Percentiles rank a stretch among this genome's conserved stretches.
These are phyloP conservation scores for Caenorhabditis macrosperma DNA, from an alignment of 2,888 invertebrate genomes.

Conservation along the genomic window DNA sequence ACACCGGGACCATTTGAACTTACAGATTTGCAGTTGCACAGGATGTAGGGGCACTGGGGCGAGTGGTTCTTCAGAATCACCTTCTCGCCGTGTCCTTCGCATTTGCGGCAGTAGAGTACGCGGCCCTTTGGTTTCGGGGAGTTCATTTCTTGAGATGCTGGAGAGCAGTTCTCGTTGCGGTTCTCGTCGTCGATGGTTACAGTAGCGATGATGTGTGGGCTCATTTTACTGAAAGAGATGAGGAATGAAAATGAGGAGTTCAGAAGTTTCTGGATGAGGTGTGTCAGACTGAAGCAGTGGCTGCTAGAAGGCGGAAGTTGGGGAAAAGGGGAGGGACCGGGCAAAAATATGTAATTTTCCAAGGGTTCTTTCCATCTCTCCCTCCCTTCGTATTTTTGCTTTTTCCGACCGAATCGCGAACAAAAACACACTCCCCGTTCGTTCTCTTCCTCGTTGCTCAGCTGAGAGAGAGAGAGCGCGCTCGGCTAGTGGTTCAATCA, in stretches of 20 bases:
- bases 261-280: slow-evolving; percentile 3
- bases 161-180: slow-evolving; percentile 54
- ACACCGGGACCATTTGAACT: slow-evolving; percentile 31
- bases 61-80: slow-evolving; percentile 74
- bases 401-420: slow-evolving; percentile 5
- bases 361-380: slow-evolving; percentile 1
- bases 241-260: slow-evolving; percentile 15
- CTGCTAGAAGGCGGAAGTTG: slow-evolving; percentile 39
- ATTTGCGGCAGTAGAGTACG: slow-evolving; percentile 72
- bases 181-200: slow-evolving; percentile 52
- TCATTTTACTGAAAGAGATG: slow-evolving; percentile 51
- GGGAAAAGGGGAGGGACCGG: neutral
- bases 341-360: slow-evolving; percentile 41
- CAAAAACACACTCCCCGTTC: slow-evolving; percentile 26
- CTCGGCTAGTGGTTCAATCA: slow-evolving; percentile 51
- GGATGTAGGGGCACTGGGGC: slow-evolving; percentile 73
- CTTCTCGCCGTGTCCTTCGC: slow-evolving; percentile 74
- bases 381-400: slow-evolving; percentile 13
- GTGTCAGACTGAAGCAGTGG: neutral
- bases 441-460: slow-evolving; percentile 28
- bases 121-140: slow-evolving; percentile 61
- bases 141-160: slow-evolving; percentile 34
- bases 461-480: neutral
- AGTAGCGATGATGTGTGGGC: slow-evolving; percentile 51
- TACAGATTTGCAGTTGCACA: slow-evolving; percentile 73